Percentiles rank a stretch among this genome's conserved stretches.
phyloP scores from a whole-genome alignment of 2,113 vertebrate genomes.

The Hemichromis elongatus region DNA sequence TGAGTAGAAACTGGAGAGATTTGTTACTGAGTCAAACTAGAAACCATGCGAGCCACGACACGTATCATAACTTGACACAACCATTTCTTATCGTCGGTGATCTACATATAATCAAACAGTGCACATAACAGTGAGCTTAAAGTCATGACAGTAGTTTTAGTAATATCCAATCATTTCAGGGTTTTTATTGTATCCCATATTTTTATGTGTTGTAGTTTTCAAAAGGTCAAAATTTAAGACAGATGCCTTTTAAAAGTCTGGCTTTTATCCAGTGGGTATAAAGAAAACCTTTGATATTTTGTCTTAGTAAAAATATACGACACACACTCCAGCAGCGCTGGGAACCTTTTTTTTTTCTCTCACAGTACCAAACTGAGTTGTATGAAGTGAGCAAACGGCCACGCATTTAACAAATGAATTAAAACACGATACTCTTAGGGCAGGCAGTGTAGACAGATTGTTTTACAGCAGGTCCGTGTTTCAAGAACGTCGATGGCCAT shows the following conservation, averaged over 20 bases:
- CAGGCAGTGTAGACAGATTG: too few species aligned
- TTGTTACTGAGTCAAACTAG: background rate
- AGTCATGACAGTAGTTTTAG: background rate
- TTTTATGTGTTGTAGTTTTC: background rate
- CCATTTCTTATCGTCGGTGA: background rate
- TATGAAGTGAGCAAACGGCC: too few species aligned
- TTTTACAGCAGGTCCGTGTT: background rate
- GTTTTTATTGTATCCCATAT: background rate
- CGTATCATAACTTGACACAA: background rate
- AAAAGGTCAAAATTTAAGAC: background rate
- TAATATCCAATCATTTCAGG: background rate
- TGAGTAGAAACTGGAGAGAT: background rate
- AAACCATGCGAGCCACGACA: background rate
- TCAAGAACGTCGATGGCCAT: background rate
- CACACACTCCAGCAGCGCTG: too few species aligned
- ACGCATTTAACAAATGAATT: too few species aligned
- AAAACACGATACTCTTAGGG: too few species aligned
- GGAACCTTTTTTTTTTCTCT: too few species aligned
- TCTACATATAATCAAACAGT: background rate
- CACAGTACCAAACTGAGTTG: too few species aligned
- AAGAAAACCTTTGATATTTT: background rate
- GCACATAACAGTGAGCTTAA: background rate
- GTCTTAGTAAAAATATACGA: background rate
- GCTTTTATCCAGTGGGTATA: background rate
- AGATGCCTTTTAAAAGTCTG: background rate